Evolutionary conservation across 2,888 invertebrate genomes (phyloP), one percentile per base, ranked within the genome.

Genomic region (Hypomecis atomaria): DNA sequence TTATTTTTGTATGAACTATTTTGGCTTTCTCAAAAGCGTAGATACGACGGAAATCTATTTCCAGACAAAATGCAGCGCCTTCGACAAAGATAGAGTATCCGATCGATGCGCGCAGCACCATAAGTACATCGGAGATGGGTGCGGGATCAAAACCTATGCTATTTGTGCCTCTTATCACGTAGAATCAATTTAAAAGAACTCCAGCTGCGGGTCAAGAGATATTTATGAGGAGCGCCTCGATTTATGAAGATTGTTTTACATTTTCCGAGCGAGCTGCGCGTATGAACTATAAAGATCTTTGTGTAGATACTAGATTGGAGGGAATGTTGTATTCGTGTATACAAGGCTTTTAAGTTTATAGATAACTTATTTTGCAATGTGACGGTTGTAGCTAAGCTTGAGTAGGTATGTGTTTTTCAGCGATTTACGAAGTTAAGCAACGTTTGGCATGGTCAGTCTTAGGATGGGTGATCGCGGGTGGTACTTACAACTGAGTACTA

Each of bases 131-230:
- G 76, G 74, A 74, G 82, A 77, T 23, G 76, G 76, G 75, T 23
- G 37, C 82, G 82, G 83, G 56, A 65, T 65, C 83, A 79, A 85
- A 84, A 82, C 71, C 73, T 74, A 74, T 76, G 75, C 77, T 78
- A 81, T 84, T 83, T 81, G 85, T 83, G 83, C 84, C 83, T 84
- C 83, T 79, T 81, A 86, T 86, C 88, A 89, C 89, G 89, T 87
- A 86, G 82, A 87, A 88, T 86, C 89, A 89, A 90, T 90, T 90
- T 89, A 82, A 63, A 71, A 84, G 87, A 87, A 84, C 88, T 88
- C 87, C 84, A 85, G 87, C 86, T 81, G 88, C 78, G 89, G 87
- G 85, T 88, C 86, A 87, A 87, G 78, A 81, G 82, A 85, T 88
- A 88, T 88, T 88, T 89, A 90, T 86, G 62, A 44, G 59, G 62